A percentile compares a stretch with the other conserved stretches of the same genome.
phyloP scores from a whole-genome alignment of 2,113 vertebrate species.

The Eleginops maclovinus region DNA sequence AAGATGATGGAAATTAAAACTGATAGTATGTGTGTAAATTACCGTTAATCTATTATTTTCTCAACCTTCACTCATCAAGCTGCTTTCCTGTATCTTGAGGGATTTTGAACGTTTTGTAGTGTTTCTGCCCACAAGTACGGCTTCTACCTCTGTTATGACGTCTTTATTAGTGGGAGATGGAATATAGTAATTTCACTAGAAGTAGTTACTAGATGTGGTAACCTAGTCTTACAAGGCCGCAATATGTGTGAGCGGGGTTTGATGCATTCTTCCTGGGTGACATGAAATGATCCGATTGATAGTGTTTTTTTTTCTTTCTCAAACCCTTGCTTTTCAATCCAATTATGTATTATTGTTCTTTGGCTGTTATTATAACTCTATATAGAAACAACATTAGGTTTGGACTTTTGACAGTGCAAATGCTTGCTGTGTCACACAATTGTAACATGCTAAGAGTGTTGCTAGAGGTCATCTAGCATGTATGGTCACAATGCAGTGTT shows the following conservation, averaged over 20 bases:
- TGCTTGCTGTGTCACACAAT: neutral
- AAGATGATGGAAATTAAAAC: conserved; percentile 1
- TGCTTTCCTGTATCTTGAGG: neutral
- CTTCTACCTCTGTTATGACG: neutral
- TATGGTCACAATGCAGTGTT: conserved; percentile 5
- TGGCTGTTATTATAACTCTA: neutral
- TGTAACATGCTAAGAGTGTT: conserved; percentile 16
- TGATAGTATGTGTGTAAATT: conserved; percentile 1
- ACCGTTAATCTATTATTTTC: neutral
- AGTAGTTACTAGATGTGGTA: conserved; percentile 14
- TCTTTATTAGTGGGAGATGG: neutral
- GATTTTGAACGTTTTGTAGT: neutral
- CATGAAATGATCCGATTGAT: neutral
- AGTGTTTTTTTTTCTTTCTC: neutral
- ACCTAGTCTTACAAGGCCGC: neutral
- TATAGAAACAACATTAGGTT: neutral
- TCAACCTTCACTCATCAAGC: neutral
- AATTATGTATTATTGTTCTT: neutral
- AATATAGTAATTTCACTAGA: neutral
- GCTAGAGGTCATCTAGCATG: conserved; percentile 2
- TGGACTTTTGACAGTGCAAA: neutral
- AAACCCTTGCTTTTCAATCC: neutral
- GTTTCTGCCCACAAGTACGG: neutral
- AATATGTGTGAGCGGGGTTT: conserved; percentile 7
- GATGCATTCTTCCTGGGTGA: neutral